phyloP scores from a whole-genome alignment of 2,797 vertebrate species.

The Hyperoplus immaculatus region DNA sequence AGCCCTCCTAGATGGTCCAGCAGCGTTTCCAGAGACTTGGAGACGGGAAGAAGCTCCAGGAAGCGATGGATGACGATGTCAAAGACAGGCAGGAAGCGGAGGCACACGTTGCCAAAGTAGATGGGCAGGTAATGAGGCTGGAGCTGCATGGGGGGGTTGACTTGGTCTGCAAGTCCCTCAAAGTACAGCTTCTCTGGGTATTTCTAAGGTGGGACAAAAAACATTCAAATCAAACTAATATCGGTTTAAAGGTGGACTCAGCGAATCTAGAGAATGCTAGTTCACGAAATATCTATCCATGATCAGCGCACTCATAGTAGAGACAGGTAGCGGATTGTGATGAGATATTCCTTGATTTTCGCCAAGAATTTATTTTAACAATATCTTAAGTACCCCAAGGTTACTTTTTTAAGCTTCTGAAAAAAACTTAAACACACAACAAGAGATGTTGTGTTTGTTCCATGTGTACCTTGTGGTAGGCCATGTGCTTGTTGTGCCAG shows the following conservation, averaged over 20 bases:
- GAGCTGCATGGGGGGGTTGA: conserved; percentile 96
- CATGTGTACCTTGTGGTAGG: conserved; percentile 94
- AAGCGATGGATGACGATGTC: conserved; percentile 99
- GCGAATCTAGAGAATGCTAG: not conserved
- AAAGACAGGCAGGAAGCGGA: conserved; percentile 97
- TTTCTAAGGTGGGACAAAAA: conserved; percentile 84
- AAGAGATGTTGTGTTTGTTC: not conserved
- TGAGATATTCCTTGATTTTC: too few relatives aligned
- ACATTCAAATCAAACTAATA: not conserved
- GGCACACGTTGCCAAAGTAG: conserved; percentile 98
- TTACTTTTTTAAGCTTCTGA: too few relatives aligned
- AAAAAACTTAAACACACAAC: not conserved
- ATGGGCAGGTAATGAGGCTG: conserved; percentile 97
- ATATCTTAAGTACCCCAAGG: too few relatives aligned
- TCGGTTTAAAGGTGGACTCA: not conserved
- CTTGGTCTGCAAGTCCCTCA: conserved; percentile 97
- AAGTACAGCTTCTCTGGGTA: conserved; percentile 99
- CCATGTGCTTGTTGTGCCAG: conserved; percentile 99
- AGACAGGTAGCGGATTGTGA: too few relatives aligned
- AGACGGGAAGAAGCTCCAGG: conserved; percentile 97
- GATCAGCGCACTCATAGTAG: too few relatives aligned
- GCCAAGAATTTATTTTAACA: too few relatives aligned
- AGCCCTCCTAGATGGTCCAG: conserved; percentile 97
- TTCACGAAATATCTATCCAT: too few relatives aligned
- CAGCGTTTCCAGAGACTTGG: conserved; percentile 96